Evolutionary conservation across 2,888 invertebrate species (phyloP).

Genomic region (Dicycla oo): DNA sequence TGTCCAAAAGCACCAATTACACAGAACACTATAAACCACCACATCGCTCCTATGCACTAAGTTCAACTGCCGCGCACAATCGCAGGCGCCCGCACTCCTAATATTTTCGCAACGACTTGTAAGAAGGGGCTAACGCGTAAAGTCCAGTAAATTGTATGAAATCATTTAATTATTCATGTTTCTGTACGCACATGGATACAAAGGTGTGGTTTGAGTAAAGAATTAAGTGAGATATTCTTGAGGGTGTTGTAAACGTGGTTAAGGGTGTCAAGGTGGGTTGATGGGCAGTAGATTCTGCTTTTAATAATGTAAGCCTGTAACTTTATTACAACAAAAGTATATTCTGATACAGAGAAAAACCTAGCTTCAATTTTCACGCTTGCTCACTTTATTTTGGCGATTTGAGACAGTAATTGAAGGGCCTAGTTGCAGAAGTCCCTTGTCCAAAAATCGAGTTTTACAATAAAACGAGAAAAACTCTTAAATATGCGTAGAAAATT

Average conservation of each 20-base stretch:
- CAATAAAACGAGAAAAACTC: too few relatives aligned
- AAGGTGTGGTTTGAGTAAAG: slow-evolving; percentile 9
- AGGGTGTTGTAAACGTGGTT: slow-evolving; percentile 1
- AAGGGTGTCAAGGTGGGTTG: slow-evolving; percentile 20
- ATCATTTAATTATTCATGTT: slow-evolving; percentile 36
- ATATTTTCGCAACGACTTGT: slow-evolving; percentile 47
- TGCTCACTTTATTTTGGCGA: too few relatives aligned
- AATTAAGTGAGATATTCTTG: slow-evolving; percentile 7
- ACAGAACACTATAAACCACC: slow-evolving; percentile 58
- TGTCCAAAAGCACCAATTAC: slow-evolving; percentile 39
- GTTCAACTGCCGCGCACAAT: slow-evolving; percentile 37
- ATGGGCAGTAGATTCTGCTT: not conserved
- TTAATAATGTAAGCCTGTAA: too few relatives aligned
- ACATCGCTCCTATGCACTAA: slow-evolving; percentile 42
- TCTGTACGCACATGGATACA: not conserved
- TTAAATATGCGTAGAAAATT: too few relatives aligned
- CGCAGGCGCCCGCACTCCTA: slow-evolving; percentile 21
- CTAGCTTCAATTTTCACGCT: too few relatives aligned
- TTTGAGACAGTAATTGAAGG: too few relatives aligned
- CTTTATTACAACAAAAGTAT: too few relatives aligned
- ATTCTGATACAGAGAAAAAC: too few relatives aligned
- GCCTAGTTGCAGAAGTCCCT: too few relatives aligned
- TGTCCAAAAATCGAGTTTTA: too few relatives aligned
- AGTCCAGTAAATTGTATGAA: slow-evolving; percentile 19
- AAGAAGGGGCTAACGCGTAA: slow-evolving; percentile 40